These are phyloP conservation scores for Hylaeus volcanicus DNA, from an alignment of 1,140 invertebrate genomes.

Conservation along the genomic window DNA sequence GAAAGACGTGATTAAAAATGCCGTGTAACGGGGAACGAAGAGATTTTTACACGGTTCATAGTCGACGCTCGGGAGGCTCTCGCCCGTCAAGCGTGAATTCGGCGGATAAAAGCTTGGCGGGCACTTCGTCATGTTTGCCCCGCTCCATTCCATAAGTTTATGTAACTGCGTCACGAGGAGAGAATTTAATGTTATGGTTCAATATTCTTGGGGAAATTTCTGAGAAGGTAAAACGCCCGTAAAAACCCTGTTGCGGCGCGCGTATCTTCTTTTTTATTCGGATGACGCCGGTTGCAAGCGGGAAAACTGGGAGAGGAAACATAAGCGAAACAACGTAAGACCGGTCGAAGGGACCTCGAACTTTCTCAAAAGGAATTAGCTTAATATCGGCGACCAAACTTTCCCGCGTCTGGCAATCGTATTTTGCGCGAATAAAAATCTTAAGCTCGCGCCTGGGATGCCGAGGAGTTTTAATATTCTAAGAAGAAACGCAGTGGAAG, in stretches of 20 bases:
- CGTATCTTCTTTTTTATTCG: neutral
- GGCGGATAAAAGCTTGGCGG: neutral
- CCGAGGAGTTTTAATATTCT: constrained; percentile 9
- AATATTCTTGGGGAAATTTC: constrained; percentile 18
- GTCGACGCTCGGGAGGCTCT: too few relatives aligned
- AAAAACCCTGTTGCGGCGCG: neutral
- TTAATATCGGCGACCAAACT: neutral
- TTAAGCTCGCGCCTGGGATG: neutral
- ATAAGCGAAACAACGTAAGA: neutral
- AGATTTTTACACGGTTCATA: neutral
- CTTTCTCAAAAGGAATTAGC: constrained; percentile 2
- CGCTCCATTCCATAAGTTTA: constrained; percentile 13
- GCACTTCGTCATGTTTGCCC: constrained; percentile 19
- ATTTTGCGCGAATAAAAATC: neutral
- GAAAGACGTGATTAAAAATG: constrained; percentile 6
- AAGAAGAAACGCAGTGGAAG: neutral
- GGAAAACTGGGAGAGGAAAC: neutral
- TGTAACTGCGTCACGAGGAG: constrained; percentile 12
- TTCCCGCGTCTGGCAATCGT: neutral
- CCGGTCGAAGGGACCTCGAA: neutral
- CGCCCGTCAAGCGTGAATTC: neutral
- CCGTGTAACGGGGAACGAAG: neutral
- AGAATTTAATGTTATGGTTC: constrained; percentile 20
- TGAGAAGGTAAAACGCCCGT: neutral
- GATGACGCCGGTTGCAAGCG: neutral